Conservation (phyloP, 2,797 vertebrate species). For the Knipowitschia caucasica region DNA sequence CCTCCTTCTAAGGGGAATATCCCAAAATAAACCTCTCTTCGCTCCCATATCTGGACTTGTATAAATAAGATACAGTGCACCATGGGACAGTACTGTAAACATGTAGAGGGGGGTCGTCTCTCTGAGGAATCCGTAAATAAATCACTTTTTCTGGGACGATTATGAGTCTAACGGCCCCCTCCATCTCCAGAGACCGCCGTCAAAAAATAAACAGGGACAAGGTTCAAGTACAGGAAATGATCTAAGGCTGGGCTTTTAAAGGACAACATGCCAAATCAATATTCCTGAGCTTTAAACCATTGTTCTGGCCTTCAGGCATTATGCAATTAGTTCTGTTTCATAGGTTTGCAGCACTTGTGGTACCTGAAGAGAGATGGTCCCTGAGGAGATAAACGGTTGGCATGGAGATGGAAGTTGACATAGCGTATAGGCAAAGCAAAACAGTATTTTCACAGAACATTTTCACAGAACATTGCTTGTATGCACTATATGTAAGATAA, state of each 20-base stretch:
- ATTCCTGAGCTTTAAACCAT: too few species aligned
- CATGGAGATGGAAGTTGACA: too few species aligned
- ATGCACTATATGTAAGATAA: too few species aligned
- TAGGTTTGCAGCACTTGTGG: too few species aligned
- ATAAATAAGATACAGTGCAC: constrained; percentile 83
- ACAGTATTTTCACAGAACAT: too few species aligned
- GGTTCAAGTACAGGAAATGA: constrained; percentile 77
- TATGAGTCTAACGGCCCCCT: constrained; percentile 71
- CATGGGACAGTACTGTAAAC: constrained; percentile 84
- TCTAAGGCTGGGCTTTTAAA: constrained; percentile 64
- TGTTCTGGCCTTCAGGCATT: too few species aligned
- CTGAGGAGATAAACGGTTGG: too few species aligned
- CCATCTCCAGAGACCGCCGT: constrained; percentile 42
- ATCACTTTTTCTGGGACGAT: constrained; percentile 81
- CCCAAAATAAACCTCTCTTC: constrained; percentile 83
- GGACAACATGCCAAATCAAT: too few species aligned
- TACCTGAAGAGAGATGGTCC: too few species aligned
- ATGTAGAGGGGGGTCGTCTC: constrained; percentile 73
- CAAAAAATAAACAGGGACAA: constrained; percentile 77
- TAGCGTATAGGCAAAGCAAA: too few species aligned
- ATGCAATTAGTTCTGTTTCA: too few species aligned
- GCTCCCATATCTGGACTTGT: constrained; percentile 82
- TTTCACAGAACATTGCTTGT: too few species aligned
- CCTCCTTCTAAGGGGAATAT: constrained; percentile 82
- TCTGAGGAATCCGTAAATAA: constrained; percentile 82